Base-by-base conservation (phyloP, 2,888 invertebrate genomes). In the Parnassius mnemosyne region DNA sequence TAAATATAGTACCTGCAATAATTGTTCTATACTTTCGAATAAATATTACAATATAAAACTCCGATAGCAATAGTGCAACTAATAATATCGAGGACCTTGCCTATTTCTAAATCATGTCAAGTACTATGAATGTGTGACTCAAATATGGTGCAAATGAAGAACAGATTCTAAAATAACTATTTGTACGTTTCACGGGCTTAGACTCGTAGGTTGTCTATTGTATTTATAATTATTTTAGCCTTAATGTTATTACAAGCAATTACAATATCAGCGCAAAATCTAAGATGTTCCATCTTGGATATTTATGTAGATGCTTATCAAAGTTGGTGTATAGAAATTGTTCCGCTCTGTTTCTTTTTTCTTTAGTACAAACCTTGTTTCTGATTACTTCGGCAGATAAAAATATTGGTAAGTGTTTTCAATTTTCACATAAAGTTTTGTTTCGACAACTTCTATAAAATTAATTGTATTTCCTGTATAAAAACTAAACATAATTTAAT, bases 101-200 rank as follows among this genome's bases (percentile, higher is more conserved):
- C 76, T 81, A 81, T 81, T 80, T 81, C 69, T 69, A 73, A 73
- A 73, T 64, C 61, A 64, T 68, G 71, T 69, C 71, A 71, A 70
- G 67, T 66, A 20, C 67, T 68, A 68, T 62, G 52, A 55, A 68
- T 57, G 67, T 68, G 73, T 70, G 76, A 77, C 74, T 76, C 72
- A 73, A 74, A 74, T 78, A 73, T 68, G 70, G 69, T 68, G 65
- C 70, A 69, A 67, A 71, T 68, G 69, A 66, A 73, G 72, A 71
- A 69, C 70, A 66, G 68, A 64, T 70, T 66, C 67, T 61, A 68
- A 69, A 70, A 71, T 73, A 70, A 70, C 67, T 66, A 56, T 65
- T 61, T 47, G 44, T 46, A 50, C 44, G 61, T 42, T 61, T 55
- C 13, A 12, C 47, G 44, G 42, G 51, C 44, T 16, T 34, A 47